Evolutionary conservation across 2,797 vertebrate genomes (phyloP).

Genomic region (Ciconia nigra): DNA sequence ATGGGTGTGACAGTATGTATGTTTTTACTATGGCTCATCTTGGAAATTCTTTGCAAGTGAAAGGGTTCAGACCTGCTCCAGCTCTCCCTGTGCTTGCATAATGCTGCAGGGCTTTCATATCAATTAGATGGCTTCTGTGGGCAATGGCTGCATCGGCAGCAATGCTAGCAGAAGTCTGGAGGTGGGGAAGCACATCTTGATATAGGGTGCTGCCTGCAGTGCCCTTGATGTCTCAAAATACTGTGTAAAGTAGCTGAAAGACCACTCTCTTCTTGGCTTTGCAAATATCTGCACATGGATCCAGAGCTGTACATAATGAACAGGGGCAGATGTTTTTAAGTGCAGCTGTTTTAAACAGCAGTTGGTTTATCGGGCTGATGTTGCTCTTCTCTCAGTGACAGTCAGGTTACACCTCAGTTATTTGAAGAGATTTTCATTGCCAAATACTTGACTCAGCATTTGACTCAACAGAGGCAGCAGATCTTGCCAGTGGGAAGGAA

Average conservation of each 20-base stretch:
- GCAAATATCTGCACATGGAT: neutral
- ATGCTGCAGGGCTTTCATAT: neutral
- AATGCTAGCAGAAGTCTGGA: neutral
- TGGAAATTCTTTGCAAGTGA: neutral
- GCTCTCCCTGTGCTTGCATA: neutral
- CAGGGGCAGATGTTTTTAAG: neutral
- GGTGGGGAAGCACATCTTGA: neutral
- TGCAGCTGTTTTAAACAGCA: neutral
- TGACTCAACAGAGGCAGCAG: neutral
- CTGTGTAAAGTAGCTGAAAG: slow-evolving; percentile 7
- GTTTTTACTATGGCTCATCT: neutral
- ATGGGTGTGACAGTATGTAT: neutral
- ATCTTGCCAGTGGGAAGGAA: neutral
- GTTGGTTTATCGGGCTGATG: neutral
- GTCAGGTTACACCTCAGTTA: neutral
- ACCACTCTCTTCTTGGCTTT: neutral
- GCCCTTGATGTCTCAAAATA: slow-evolving; percentile 15
- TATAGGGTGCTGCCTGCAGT: neutral
- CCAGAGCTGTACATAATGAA: neutral
- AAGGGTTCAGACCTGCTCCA: neutral
- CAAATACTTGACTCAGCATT: neutral
- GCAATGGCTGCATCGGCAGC: neutral
- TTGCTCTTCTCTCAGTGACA: neutral
- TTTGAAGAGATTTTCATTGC: slow-evolving; percentile 5
- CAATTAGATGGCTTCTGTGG: neutral